These are phyloP conservation scores for Euwallacea similis DNA, from an alignment of 1,140 invertebrate species.

Conservation along the genomic window DNA sequence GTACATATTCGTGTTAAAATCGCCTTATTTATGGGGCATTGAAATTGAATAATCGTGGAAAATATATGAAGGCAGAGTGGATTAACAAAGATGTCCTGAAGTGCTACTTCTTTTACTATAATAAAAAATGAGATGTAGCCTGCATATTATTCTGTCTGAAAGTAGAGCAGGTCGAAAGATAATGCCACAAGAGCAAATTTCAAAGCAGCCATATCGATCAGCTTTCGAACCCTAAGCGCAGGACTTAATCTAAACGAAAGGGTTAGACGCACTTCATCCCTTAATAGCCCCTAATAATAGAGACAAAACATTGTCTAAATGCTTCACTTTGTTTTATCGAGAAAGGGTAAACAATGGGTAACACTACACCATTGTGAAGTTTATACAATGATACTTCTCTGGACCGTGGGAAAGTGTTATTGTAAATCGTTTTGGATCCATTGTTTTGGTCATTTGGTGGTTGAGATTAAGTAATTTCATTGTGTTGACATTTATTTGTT, in stretches of 20 bases:
- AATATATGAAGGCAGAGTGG: not conserved
- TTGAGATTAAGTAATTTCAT: conserved; percentile 12
- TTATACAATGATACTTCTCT: conserved; percentile 5
- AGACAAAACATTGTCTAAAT: conserved; percentile 30
- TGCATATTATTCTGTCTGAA: no score
- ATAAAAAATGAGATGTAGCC: no score
- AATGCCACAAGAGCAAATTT: no score
- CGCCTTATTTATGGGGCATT: conserved; percentile 18
- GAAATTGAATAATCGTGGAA: conserved; percentile 3
- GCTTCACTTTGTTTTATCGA: conserved; percentile 28
- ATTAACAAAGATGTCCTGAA: conserved; percentile 4
- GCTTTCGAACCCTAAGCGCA: not conserved
- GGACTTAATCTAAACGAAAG: conserved; percentile 8
- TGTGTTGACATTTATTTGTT: not conserved
- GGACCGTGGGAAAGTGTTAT: conserved; percentile 14
- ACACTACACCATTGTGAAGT: conserved; percentile 21
- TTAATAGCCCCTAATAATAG: conserved; percentile 22
- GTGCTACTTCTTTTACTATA: no score
- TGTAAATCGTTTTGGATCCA: conserved; percentile 15
- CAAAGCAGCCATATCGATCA: no score
- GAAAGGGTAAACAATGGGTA: conserved; percentile 25
- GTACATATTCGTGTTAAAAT: conserved; percentile 11
- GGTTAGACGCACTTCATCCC: conserved; percentile 27
- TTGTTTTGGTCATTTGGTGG: conserved; percentile 28
- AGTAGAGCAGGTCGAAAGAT: no score